Evolutionary conservation across 1,140 invertebrate genomes (phyloP).

Genomic region (Melanaphis sacchari): DNA sequence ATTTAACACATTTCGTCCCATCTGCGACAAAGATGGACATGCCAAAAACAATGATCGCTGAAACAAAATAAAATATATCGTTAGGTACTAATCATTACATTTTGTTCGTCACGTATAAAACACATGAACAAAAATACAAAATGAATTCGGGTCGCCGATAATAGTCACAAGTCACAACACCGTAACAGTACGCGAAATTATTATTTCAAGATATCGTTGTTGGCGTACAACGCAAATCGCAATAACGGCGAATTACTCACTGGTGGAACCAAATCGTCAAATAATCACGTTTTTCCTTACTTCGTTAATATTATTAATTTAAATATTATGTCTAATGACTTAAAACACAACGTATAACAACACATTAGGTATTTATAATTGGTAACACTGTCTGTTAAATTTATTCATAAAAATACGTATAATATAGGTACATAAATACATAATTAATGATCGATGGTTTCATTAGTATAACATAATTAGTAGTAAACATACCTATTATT

Average conservation of each 20-base stretch:
- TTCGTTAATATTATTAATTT: neutral
- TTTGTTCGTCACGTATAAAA: neutral
- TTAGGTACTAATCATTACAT: neutral
- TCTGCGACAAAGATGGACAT: neutral
- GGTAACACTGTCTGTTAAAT: constrained; percentile 1
- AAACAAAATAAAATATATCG: neutral
- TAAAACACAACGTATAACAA: neutral
- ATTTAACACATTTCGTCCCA: neutral
- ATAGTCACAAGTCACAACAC: neutral
- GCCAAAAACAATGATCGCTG: constrained; percentile 2
- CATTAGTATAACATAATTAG: neutral
- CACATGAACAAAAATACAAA: neutral
- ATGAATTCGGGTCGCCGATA: neutral
- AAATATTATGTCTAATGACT: neutral
- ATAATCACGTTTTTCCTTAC: neutral
- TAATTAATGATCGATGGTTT: neutral
- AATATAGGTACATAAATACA: neutral
- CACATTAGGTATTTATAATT: neutral
- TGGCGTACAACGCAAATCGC: neutral
- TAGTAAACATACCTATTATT: constrained; percentile 11
- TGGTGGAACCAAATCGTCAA: neutral
- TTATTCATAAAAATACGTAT: neutral
- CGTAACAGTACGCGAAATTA: neutral
- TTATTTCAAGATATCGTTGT: neutral
- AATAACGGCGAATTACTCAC: neutral